These are phyloP conservation scores for Trachelus troglodyta DNA, from an alignment of 2,888 invertebrate species.

Conservation along the genomic window DNA sequence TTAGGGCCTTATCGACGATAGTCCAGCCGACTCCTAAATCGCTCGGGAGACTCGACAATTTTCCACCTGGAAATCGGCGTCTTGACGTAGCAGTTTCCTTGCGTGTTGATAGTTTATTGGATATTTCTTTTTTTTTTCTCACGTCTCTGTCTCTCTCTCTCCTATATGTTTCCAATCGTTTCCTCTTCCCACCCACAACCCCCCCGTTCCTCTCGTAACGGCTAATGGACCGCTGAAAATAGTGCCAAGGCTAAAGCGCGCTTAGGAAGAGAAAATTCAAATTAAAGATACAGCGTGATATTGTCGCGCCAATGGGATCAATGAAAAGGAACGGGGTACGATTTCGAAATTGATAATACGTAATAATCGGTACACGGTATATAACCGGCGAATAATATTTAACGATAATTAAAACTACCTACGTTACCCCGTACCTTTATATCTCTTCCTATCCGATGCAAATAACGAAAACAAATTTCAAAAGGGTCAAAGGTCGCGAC, in stretches of 20 bases:
- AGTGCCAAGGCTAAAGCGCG: slow-evolving; percentile 44
- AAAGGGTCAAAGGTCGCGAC: too few species aligned
- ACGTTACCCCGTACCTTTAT: too few species aligned
- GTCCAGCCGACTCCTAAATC: background rate
- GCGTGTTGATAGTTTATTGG: background rate
- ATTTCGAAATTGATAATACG: too few species aligned
- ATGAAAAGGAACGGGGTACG: too few species aligned
- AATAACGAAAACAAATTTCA: too few species aligned
- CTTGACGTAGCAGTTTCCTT: background rate
- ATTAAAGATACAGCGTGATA: background rate
- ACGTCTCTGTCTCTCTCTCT: too few species aligned
- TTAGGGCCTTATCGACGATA: slow-evolving; percentile 25
- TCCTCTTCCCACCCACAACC: slow-evolving; percentile 37
- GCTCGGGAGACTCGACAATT: background rate
- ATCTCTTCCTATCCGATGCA: too few species aligned
- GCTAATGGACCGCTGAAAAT: slow-evolving; percentile 56
- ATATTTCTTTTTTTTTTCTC: background rate
- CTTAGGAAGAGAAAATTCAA: background rate
- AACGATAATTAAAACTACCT: too few species aligned
- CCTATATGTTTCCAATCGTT: slow-evolving; percentile 54
- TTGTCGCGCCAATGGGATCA: background rate
- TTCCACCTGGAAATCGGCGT: background rate
- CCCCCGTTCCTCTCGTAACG: slow-evolving; percentile 22
- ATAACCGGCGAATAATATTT: too few species aligned
- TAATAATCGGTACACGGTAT: too few species aligned